Evolutionary conservation across 1,140 invertebrate genomes (phyloP), one percentile per base, ranked within the genome.

Genomic region (Schmidtea mediterranea): DNA sequence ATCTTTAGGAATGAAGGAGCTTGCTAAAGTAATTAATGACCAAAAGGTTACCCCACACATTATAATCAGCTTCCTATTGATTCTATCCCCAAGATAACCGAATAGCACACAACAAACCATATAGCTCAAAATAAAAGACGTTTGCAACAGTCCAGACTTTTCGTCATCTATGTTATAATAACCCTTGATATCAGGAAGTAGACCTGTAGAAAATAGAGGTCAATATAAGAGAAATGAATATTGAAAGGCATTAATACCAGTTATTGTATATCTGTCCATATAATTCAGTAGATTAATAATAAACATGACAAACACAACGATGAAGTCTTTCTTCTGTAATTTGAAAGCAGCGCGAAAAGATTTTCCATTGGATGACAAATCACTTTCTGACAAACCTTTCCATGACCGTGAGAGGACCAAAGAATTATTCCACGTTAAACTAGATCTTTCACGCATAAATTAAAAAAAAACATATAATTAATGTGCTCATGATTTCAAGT

Each of bases 41-140:
- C 92, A 98, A 23, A 97, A 62, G 18, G 76, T 74, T 21, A 97
- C 78, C 3, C 90, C 90, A 50, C 73, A 71, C 0, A 77, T 76
- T 82, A 98, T 94, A 37, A 98, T 79, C 51, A 71, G 68, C 57
- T 73, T 75, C 52, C 92, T 69, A 50, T 78, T 90, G 62, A 87
- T 90, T 37, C 92, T 69, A 69, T 98, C 92, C 0, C 92, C 92
- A 38, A 95, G 65, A 67, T 89, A 97, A 2, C 92, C 90, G 69
- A 95, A 97, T 26, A 95, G 60, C 0, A 90, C 90, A 0, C 89
- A 89, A 62, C 84, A 87, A 22, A 94, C 62, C 89, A 95, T 97
- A 60, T 95, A 97, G 49, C 80, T 82, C 22, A 86, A 62, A 26
- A 98, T 80, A 62, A 98, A 97, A 2, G 77, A 80, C 1, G 90